Conservation (phyloP, 2,797 vertebrate species). For the Cygnus olor region DNA sequence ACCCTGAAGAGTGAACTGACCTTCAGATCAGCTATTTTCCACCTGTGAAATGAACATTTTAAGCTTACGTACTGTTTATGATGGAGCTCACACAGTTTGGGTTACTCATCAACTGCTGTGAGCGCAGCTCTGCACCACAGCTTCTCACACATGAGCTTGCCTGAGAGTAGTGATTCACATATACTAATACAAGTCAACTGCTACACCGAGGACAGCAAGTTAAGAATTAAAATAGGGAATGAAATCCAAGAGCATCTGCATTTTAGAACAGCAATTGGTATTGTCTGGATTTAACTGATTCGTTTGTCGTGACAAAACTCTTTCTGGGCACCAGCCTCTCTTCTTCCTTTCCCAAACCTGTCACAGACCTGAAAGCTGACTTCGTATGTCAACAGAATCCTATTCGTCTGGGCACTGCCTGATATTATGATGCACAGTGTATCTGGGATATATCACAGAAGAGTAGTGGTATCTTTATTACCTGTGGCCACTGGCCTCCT, state of each 20-base stretch:
- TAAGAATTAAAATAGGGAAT: background rate
- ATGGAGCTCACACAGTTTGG: background rate
- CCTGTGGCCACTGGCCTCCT: constrained; percentile 93
- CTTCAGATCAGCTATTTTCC: background rate
- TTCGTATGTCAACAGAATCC: background rate
- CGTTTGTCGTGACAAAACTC: background rate
- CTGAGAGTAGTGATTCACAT: background rate
- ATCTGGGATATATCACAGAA: background rate
- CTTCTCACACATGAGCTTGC: background rate
- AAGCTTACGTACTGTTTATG: background rate
- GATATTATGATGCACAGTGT: background rate
- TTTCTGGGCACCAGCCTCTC: background rate
- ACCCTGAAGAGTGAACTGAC: background rate
- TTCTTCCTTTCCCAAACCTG: background rate
- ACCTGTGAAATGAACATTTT: background rate
- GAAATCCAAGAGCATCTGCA: background rate
- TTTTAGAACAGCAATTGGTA: background rate
- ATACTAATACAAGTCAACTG: background rate
- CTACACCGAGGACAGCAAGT: background rate
- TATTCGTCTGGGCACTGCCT: background rate
- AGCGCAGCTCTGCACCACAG: background rate
- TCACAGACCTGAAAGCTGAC: background rate
- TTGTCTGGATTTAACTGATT: background rate
- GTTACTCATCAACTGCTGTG: background rate
- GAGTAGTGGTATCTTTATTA: constrained; percentile 48